Conservation (phyloP, 2,113 vertebrate genomes). For the Lontra canadensis region DNA sequence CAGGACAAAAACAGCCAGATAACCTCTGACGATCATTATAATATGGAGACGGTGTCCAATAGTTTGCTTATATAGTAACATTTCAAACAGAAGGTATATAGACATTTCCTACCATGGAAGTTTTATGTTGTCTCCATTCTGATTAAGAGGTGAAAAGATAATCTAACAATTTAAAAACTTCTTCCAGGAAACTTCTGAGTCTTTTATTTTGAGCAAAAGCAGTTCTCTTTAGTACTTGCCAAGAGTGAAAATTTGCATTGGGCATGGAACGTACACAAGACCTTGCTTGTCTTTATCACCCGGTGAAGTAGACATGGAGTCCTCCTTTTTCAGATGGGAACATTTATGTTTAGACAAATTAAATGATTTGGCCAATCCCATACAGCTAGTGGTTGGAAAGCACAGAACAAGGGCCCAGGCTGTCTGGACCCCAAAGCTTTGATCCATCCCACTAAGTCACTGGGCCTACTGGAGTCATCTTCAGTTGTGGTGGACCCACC, state of each 20-base stretch:
- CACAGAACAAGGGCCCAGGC: not conserved
- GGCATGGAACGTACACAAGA: rapidly evolving
- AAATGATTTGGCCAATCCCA: not conserved
- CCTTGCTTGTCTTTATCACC: not conserved
- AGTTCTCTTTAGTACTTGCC: not conserved
- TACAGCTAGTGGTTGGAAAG: not conserved
- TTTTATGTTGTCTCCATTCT: not conserved
- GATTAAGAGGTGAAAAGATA: not conserved
- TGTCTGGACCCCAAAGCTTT: not conserved
- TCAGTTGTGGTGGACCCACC: not conserved
- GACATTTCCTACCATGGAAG: not conserved
- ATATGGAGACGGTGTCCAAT: not conserved
- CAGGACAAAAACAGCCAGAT: not conserved
- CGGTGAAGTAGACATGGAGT: not conserved
- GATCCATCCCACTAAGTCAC: not conserved
- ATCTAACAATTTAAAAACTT: not conserved
- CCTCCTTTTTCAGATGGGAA: not conserved
- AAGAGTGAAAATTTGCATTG: not conserved
- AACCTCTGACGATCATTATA: not conserved
- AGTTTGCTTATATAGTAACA: not conserved
- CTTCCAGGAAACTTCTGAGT: not conserved
- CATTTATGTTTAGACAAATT: not conserved
- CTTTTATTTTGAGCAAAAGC: not conserved
- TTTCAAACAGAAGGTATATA: not conserved
- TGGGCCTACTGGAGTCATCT: not conserved